Percentiles rank a stretch among this genome's conserved stretches.
Evolutionary conservation across 2,888 invertebrate genomes (phyloP).

Genomic region (Augochlorella aurata): DNA sequence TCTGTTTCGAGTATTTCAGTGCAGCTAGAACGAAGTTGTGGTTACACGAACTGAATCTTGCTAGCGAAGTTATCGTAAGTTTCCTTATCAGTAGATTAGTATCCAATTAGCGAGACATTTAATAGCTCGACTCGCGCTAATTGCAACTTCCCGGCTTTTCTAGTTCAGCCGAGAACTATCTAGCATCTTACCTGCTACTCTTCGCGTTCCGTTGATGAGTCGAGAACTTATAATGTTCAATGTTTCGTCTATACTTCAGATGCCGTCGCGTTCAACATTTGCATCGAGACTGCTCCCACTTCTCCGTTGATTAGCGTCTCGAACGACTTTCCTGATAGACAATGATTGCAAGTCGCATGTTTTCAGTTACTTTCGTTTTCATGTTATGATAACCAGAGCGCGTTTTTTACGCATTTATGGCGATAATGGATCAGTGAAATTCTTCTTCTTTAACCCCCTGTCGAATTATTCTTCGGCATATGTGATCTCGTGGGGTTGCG

Average conservation of each 20-base stretch:
- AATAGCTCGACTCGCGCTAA: not conserved
- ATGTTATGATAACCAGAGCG: too few relatives aligned
- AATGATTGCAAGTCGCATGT: too few relatives aligned
- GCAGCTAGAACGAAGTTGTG: constrained; percentile 2
- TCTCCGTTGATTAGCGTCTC: too few relatives aligned
- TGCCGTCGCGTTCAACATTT: too few relatives aligned
- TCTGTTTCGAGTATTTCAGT: not conserved
- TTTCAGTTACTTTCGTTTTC: too few relatives aligned
- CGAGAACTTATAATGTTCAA: not conserved
- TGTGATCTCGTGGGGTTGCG: too few relatives aligned
- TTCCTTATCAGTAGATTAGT: constrained; percentile 7
- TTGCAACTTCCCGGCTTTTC: constrained; percentile 4
- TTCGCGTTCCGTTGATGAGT: not conserved
- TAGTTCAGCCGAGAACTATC: not conserved
- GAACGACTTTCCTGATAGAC: too few relatives aligned
- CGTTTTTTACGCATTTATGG: too few relatives aligned
- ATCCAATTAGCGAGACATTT: constrained; percentile 2
- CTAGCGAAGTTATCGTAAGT: not conserved
- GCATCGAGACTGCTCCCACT: too few relatives aligned
- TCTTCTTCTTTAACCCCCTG: too few relatives aligned
- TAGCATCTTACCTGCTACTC: not conserved
- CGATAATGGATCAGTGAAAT: too few relatives aligned
- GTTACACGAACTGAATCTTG: constrained; percentile 11
- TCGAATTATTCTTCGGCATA: too few relatives aligned
- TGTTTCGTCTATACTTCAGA: not conserved